A percentile compares a stretch with the other conserved stretches of the same genome.
Evolutionary conservation across 2,797 vertebrate species (phyloP).

Genomic region (Astyanax mexicanus): DNA sequence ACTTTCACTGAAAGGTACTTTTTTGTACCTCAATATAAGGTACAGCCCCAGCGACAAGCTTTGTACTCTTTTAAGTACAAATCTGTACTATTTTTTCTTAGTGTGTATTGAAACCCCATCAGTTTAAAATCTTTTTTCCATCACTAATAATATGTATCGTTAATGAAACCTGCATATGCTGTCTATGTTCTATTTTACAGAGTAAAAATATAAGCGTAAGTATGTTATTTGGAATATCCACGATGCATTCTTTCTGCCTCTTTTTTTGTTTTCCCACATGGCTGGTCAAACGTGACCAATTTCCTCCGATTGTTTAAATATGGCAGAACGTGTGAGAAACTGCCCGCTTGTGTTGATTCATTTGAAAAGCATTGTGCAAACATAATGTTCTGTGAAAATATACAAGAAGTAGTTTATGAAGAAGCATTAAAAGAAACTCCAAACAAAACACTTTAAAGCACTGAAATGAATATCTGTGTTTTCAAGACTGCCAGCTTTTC

Average conservation of each 20-base stretch:
- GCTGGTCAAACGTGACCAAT: slow-evolving; percentile 37
- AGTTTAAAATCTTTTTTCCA: no score
- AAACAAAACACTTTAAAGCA: slow-evolving; percentile 20
- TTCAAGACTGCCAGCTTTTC: slow-evolving; percentile 3
- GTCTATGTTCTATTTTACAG: no score
- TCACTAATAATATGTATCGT: no score
- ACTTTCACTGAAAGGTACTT: no score
- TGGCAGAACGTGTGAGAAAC: slow-evolving; percentile 63
- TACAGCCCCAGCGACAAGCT: no score
- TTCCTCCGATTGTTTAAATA: slow-evolving; percentile 64
- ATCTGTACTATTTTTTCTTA: no score
- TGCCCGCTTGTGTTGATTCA: neutral
- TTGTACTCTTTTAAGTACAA: no score
- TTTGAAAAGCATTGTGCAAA: slow-evolving; percentile 11
- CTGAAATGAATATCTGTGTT: neutral
- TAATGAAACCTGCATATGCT: no score
- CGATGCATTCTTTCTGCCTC: neutral
- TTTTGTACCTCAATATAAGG: no score
- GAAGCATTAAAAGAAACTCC: slow-evolving; percentile 18
- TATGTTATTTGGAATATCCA: neutral
- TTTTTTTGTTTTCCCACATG: slow-evolving; percentile 18
- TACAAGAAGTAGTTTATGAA: slow-evolving; percentile 1
- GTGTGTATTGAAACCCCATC: no score
- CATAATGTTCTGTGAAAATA: slow-evolving; percentile 17
- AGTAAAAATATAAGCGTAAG: no score